Percentiles rank a stretch among this genome's conserved stretches.
Conservation (phyloP, 2,888 invertebrate genomes). For the Drosophila merina region DNA sequence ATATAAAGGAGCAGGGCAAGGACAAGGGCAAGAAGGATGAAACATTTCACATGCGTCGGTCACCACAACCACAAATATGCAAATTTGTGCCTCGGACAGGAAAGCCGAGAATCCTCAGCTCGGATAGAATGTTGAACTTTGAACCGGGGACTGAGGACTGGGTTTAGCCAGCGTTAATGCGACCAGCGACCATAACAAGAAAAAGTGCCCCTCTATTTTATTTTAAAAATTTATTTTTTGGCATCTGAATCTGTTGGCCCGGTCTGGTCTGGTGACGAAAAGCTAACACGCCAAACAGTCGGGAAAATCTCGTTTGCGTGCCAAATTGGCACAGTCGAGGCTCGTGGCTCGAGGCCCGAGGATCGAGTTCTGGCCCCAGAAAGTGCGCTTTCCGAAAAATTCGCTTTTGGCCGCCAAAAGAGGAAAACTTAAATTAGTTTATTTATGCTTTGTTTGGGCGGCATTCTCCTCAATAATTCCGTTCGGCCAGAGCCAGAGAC, state of each 20-base stretch:
- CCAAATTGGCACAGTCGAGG: conserved; percentile 57
- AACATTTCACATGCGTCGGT: conserved; percentile 63
- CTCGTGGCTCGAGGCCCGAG: conserved; percentile 24
- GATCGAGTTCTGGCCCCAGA: conserved; percentile 18
- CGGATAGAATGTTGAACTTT: conserved; percentile 67
- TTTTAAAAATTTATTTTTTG: conserved; percentile 28
- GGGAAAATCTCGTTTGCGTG: conserved; percentile 45
- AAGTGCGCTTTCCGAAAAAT: conserved; percentile 4
- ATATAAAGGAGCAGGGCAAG: neutral
- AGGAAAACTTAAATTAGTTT: conserved; percentile 74
- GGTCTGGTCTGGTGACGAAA: conserved; percentile 36
- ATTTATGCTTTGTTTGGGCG: conserved; percentile 74
- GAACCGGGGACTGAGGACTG: conserved; percentile 51
- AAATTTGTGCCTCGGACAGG: conserved; percentile 63
- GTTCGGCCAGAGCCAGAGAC: neutral
- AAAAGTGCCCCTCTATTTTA: conserved; percentile 9
- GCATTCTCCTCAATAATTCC: conserved; percentile 32
- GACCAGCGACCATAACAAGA: conserved; percentile 22
- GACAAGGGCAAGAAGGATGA: conserved; percentile 14
- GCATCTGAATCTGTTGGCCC: conserved; percentile 17
- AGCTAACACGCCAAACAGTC: conserved; percentile 10
- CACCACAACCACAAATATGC: conserved; percentile 73
- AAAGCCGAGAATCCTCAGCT: conserved; percentile 48
- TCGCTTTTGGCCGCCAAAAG: conserved; percentile 27
- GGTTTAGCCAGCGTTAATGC: conserved; percentile 58